Evolutionary conservation across 2,797 vertebrate species (phyloP).

Genomic region (Myiotriccus ornatus): DNA sequence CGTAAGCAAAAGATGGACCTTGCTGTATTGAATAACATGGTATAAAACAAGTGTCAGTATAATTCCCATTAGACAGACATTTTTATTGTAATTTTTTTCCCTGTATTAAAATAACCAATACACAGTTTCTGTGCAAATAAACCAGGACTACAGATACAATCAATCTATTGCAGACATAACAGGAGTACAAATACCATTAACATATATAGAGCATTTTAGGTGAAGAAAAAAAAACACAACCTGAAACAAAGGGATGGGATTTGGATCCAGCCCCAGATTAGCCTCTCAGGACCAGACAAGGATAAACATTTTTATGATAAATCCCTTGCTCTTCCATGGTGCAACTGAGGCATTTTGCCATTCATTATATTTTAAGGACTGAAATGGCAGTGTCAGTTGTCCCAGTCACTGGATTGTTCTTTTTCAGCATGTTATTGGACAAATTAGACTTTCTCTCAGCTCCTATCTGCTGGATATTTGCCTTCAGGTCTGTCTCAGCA

Average conservation of each 20-base stretch:
- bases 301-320: not conserved
- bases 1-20: slow-evolving; percentile 84
- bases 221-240: not conserved
- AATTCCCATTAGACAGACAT: slow-evolving; percentile 21
- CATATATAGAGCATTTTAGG: not conserved
- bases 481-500: not conserved
- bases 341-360: not conserved
- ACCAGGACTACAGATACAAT: not conserved
- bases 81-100: slow-evolving; percentile 9
- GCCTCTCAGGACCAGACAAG: not conserved
- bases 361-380: not conserved
- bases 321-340: not conserved
- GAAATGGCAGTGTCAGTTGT: not conserved
- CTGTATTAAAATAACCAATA: slow-evolving; percentile 47
- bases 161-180: not conserved
- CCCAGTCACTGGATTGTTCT: not conserved
- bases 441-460: not conserved
- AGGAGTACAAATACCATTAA: not conserved
- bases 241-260: not conserved
- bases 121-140: not conserved
- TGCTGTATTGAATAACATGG: slow-evolving; percentile 80
- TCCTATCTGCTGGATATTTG: not conserved
- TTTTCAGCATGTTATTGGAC: not conserved
- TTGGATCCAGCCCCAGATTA: not conserved
- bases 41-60: slow-evolving; percentile 78